Evolutionary conservation across 2,113 vertebrate species (phyloP).

Genomic region (Hippocampus mohnikei): DNA sequence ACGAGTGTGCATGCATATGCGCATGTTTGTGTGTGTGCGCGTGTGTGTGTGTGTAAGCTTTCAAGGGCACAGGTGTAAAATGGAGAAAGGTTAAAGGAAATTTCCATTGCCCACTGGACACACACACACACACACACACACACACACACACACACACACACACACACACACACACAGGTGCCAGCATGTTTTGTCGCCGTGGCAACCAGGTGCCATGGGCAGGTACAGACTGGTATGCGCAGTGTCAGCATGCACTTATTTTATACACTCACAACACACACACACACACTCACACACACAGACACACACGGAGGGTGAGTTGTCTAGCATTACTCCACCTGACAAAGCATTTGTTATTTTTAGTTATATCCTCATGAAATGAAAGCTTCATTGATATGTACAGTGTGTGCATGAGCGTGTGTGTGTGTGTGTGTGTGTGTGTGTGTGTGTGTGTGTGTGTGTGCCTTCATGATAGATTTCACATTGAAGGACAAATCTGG

Average conservation of each 20-base stretch:
- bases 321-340: not conserved
- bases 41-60: not conserved
- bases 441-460: too few species aligned
- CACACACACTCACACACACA: too few species aligned
- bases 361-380: not conserved
- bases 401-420: too few species aligned
- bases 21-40: not conserved
- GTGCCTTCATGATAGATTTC: not conserved
- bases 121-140: not conserved
- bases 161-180: too few species aligned
- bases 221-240: not conserved
- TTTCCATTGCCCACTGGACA: slow-evolving; percentile 7
- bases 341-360: slow-evolving; percentile 9
- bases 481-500: not conserved
- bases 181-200: slow-evolving; percentile 4
- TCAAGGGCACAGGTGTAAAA: slow-evolving; percentile 6
- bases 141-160: too few species aligned
- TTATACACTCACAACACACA: not conserved
- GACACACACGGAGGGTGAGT: not conserved
- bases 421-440: too few species aligned
- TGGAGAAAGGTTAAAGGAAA: slow-evolving; percentile 3
- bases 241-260: slow-evolving; percentile 7
- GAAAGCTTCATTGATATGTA: too few species aligned
- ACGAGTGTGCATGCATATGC: not conserved
- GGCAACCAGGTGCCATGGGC: slow-evolving; percentile 6